A percentile compares a stretch with the other conserved stretches of the same genome.
Evolutionary conservation across 2,888 invertebrate genomes (phyloP).

Genomic region (Conus canariensis): DNA sequence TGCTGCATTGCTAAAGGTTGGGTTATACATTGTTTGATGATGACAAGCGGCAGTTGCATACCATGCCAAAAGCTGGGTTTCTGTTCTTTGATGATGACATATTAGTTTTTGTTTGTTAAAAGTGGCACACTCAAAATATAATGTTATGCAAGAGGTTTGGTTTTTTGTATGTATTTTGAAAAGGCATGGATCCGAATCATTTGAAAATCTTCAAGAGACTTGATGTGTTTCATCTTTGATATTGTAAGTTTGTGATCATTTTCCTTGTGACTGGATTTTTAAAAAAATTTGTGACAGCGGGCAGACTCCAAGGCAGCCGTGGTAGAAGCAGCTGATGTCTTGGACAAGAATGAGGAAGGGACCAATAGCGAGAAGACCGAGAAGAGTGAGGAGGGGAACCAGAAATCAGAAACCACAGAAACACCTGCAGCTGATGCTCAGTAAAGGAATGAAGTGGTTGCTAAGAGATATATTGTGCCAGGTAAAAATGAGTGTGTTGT

Average conservation of each 20-base stretch:
- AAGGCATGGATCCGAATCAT: too few relatives aligned
- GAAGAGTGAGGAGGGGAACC: not conserved
- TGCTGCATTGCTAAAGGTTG: too few relatives aligned
- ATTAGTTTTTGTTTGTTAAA: too few relatives aligned
- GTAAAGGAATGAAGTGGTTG: not conserved
- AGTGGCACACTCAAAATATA: too few relatives aligned
- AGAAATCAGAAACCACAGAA: not conserved
- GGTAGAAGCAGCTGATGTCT: not conserved
- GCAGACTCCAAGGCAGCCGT: not conserved
- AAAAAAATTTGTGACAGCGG: not conserved
- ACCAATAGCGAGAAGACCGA: not conserved
- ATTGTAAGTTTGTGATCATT: not conserved
- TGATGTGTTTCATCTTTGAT: too few relatives aligned
- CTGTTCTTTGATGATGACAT: too few relatives aligned
- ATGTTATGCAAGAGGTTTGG: too few relatives aligned
- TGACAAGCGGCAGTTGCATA: too few relatives aligned
- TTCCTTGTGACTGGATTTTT: not conserved
- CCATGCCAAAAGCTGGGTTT: too few relatives aligned
- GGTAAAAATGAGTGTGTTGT: not conserved
- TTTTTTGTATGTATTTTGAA: too few relatives aligned
- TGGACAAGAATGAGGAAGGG: not conserved
- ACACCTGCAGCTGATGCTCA: not conserved
- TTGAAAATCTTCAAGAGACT: too few relatives aligned
- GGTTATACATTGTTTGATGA: too few relatives aligned
- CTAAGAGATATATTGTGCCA: not conserved